Evolutionary conservation across 2,888 invertebrate species (phyloP).

Genomic region (Macrosiphum euphorbiae): DNA sequence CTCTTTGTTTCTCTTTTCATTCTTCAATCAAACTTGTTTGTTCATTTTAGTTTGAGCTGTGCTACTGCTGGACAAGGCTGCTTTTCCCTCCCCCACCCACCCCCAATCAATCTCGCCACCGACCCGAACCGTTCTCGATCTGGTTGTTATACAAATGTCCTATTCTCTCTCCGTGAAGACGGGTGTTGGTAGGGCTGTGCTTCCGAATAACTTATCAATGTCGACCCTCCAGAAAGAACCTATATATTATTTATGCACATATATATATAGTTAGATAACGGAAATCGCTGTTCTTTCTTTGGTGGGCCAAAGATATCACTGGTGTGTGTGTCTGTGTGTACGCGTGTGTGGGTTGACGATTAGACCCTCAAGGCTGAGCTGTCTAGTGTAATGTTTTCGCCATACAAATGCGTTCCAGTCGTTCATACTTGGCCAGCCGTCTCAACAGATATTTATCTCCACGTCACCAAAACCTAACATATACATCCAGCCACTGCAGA

Average conservation of each 20-base stretch:
- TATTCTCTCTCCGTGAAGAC: background rate
- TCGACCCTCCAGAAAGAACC: slow-evolving; percentile 6
- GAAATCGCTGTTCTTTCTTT: slow-evolving; percentile 23
- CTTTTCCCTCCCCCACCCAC: background rate
- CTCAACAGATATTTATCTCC: background rate
- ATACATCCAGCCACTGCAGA: background rate
- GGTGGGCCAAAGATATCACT: background rate
- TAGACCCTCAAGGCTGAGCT: background rate
- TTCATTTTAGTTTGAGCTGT: background rate
- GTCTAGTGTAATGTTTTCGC: slow-evolving; percentile 4
- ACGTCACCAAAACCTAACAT: background rate
- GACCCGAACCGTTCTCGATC: background rate
- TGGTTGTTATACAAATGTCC: slow-evolving; percentile 16
- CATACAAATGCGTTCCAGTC: background rate
- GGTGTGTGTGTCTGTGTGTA: background rate
- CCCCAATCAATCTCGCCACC: background rate
- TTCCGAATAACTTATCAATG: slow-evolving; percentile 48
- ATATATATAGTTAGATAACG: slow-evolving; percentile 27
- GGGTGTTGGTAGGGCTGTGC: background rate
- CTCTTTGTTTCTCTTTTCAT: background rate
- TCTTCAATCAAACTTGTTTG: slow-evolving; percentile 27
- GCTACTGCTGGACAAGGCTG: slow-evolving; percentile 1
- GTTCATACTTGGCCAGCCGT: background rate
- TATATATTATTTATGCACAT: background rate
- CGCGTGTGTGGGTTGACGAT: background rate